Conservation (phyloP, 1,140 invertebrate species). For the Epicauta chinensis region DNA sequence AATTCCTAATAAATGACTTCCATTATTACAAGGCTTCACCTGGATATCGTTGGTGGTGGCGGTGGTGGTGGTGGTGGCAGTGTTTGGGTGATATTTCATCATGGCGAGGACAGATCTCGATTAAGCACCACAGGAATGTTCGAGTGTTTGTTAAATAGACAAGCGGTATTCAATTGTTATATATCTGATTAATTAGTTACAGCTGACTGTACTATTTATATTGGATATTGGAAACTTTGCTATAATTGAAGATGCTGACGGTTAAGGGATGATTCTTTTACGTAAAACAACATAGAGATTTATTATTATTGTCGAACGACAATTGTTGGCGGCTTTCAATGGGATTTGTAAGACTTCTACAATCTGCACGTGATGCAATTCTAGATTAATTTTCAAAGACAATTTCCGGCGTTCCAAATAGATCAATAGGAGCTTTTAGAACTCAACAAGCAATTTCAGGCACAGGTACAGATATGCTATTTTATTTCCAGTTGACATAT, state of each 20-base stretch:
- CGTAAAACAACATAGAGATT: not conserved
- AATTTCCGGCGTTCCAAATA: too few relatives aligned
- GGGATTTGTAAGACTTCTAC: too few relatives aligned
- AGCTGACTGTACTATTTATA: constrained; percentile 10
- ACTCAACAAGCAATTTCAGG: too few relatives aligned
- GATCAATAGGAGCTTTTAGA: too few relatives aligned
- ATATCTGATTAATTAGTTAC: constrained; percentile 26
- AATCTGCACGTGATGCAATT: too few relatives aligned
- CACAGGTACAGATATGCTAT: too few relatives aligned
- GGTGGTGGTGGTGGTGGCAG: too few relatives aligned
- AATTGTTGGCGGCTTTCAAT: too few relatives aligned
- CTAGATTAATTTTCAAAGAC: too few relatives aligned
- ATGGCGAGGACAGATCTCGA: constrained; percentile 22
- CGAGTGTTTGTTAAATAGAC: constrained; percentile 24
- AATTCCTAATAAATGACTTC: constrained; percentile 21
- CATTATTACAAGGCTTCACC: constrained; percentile 15
- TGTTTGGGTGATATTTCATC: constrained; percentile 20
- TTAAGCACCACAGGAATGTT: constrained; percentile 23
- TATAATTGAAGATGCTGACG: constrained; percentile 21
- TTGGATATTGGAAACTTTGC: constrained; percentile 14
- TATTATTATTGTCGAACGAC: not conserved
- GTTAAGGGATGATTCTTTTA: constrained; percentile 12
- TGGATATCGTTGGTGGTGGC: constrained; percentile 13
- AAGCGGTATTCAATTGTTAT: constrained; percentile 25
- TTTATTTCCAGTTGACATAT: too few relatives aligned